A percentile compares a stretch with the other conserved stretches of the same genome.
phyloP scores from a whole-genome alignment of 2,888 invertebrate species.

The Hemithea aestivaria region DNA sequence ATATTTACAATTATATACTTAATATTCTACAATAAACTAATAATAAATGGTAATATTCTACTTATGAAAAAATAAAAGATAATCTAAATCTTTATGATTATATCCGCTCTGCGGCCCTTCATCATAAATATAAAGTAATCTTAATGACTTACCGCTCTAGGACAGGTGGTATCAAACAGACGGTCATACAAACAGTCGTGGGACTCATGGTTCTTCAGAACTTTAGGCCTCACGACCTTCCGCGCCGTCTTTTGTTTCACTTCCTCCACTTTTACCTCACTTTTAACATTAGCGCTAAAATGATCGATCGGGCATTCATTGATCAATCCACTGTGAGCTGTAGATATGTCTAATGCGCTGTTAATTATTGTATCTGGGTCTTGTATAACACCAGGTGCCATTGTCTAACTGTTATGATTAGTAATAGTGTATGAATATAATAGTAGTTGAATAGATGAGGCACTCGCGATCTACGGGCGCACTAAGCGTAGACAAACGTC shows the following conservation, averaged over 20 bases:
- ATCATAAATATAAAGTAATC: background rate
- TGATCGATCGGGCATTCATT: slow-evolving; percentile 40
- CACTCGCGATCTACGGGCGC: slow-evolving; percentile 45
- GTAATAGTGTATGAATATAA: slow-evolving; percentile 8
- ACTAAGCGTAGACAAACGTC: slow-evolving; percentile 49
- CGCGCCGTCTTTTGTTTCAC: slow-evolving; percentile 37
- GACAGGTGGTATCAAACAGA: slow-evolving; percentile 56
- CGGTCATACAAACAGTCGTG: slow-evolving; percentile 62
- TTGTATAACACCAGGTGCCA: slow-evolving; percentile 64
- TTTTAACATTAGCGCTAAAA: slow-evolving; percentile 18
- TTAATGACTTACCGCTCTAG: slow-evolving; percentile 54
- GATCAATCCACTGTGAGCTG: slow-evolving; percentile 35
- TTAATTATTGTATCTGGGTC: slow-evolving; percentile 49
- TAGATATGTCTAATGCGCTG: slow-evolving; percentile 36
- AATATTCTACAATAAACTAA: no score
- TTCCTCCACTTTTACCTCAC: slow-evolving; percentile 16
- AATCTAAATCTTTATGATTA: no score
- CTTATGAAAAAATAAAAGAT: no score
- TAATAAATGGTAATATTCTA: no score
- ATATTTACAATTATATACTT: no score
- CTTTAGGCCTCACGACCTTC: slow-evolving; percentile 57
- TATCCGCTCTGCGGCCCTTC: no score
- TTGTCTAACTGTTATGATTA: slow-evolving; percentile 28
- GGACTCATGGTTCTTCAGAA: slow-evolving; percentile 62
- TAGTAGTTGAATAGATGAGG: slow-evolving; percentile 33